A percentile compares a stretch with the other conserved stretches of the same genome.
These are phyloP conservation scores for Oxystoma pomonae DNA, from an alignment of 2,888 invertebrate species.

Conservation along the genomic window DNA sequence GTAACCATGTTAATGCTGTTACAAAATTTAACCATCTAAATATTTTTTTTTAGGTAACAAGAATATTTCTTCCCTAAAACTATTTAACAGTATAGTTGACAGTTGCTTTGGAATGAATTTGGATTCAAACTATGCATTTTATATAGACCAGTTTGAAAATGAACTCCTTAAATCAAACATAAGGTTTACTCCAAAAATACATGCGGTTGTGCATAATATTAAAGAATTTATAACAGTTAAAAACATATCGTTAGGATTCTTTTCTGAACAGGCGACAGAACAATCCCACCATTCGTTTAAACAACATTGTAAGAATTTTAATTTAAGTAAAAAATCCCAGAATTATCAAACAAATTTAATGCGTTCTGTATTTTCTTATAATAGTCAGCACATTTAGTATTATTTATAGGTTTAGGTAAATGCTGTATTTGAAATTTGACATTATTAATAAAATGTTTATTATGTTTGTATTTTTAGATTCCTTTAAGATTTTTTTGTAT, in stretches of 20 bases:
- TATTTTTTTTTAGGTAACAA: no score
- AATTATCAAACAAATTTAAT: background rate
- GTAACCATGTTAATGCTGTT: no score
- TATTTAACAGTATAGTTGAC: no score
- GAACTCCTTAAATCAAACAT: background rate
- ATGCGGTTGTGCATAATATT: background rate
- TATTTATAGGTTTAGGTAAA: no score
- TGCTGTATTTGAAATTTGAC: no score
- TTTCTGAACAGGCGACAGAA: background rate
- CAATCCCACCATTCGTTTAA: background rate
- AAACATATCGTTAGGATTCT: background rate
- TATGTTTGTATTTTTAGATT: no score
- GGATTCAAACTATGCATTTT: background rate
- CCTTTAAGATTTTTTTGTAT: no score
- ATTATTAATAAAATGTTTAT: no score
- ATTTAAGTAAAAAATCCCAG: background rate
- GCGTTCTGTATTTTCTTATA: background rate
- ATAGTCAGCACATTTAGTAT: no score
- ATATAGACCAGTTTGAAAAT: background rate
- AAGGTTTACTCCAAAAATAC: background rate
- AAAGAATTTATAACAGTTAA: background rate
- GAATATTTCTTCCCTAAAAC: no score
- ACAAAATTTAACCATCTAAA: no score
- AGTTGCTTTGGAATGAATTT: background rate
- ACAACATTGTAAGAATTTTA: background rate